Percentiles rank a stretch among this genome's conserved stretches.
Evolutionary conservation across 92 coral and sea anemone species (phyloP).

Genomic region (Porites cylindrica): DNA sequence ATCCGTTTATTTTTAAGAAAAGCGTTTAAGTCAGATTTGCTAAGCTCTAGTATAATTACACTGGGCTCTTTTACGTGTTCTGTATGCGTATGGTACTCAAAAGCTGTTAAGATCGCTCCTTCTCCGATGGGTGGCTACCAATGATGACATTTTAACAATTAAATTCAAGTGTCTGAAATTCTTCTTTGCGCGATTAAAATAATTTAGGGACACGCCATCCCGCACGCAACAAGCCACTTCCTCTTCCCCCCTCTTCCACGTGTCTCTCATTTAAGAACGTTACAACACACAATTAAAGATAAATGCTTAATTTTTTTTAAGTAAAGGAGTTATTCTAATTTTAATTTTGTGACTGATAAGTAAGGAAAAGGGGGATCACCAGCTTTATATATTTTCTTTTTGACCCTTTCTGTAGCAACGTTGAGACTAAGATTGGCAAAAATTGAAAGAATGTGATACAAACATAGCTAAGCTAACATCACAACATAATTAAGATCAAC

Average conservation of each 20-base stretch:
- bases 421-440: too few species aligned
- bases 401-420: too few species aligned
- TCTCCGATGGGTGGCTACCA: too few species aligned
- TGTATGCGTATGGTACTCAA: neutral
- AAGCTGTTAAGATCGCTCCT: neutral
- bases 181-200: neutral
- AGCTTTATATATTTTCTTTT: too few species aligned
- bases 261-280: too few species aligned
- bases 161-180: slow-evolving; percentile 15
- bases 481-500: too few species aligned
- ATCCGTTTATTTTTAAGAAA: neutral
- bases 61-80: too few species aligned
- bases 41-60: too few species aligned
- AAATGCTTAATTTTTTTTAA: neutral
- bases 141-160: neutral
- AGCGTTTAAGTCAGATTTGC: neutral
- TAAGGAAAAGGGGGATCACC: neutral
- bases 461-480: too few species aligned
- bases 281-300: too few species aligned
- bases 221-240: neutral
- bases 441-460: too few species aligned
- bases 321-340: neutral
- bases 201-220: neutral
- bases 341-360: neutral
- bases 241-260: too few species aligned